phyloP scores from a whole-genome alignment of 1,140 invertebrate species.

The Helicorthomorpha holstii region DNA sequence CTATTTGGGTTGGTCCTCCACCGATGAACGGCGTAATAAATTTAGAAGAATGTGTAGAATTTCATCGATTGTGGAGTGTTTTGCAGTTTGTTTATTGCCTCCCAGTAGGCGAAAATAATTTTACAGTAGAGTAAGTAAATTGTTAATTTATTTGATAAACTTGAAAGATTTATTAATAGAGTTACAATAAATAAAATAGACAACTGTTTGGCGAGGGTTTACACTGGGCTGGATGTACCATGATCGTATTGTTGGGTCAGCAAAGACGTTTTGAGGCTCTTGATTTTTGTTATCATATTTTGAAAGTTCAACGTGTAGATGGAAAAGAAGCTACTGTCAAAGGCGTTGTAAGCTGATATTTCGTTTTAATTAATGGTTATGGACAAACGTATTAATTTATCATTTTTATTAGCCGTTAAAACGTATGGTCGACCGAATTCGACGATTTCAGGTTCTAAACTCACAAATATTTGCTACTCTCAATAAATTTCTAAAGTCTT shows the following conservation, averaged over 20 bases:
- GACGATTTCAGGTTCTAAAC: slow-evolving; percentile 94
- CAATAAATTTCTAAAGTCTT: slow-evolving; percentile 81
- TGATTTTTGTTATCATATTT: slow-evolving; percentile 97
- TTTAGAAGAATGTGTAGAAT: slow-evolving; percentile 93
- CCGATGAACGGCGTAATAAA: slow-evolving; percentile 84
- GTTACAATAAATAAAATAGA: slow-evolving; percentile 28
- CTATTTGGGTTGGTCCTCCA: slow-evolving; percentile 78
- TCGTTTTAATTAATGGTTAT: neutral
- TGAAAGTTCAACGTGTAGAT: slow-evolving; percentile 89
- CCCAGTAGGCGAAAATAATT: slow-evolving; percentile 90
- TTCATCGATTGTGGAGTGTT: slow-evolving; percentile 94
- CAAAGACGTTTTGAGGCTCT: slow-evolving; percentile 93
- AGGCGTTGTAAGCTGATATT: slow-evolving; percentile 65
- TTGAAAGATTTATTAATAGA: neutral
- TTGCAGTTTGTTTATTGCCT: slow-evolving; percentile 97
- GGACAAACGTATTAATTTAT: slow-evolving; percentile 11
- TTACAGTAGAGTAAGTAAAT: slow-evolving; percentile 80
- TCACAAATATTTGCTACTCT: slow-evolving; percentile 96
- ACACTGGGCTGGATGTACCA: slow-evolving; percentile 97
- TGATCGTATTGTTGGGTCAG: slow-evolving; percentile 91
- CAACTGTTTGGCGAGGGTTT: slow-evolving; percentile 96
- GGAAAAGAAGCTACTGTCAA: slow-evolving; percentile 91
- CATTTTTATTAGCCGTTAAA: slow-evolving; percentile 61
- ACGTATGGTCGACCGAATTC: slow-evolving; percentile 90
- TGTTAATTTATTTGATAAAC: neutral